A percentile compares a stretch with the other conserved stretches of the same genome.
phyloP scores from a whole-genome alignment of 2,113 vertebrate species.

The Eptesicus fuscus region DNA sequence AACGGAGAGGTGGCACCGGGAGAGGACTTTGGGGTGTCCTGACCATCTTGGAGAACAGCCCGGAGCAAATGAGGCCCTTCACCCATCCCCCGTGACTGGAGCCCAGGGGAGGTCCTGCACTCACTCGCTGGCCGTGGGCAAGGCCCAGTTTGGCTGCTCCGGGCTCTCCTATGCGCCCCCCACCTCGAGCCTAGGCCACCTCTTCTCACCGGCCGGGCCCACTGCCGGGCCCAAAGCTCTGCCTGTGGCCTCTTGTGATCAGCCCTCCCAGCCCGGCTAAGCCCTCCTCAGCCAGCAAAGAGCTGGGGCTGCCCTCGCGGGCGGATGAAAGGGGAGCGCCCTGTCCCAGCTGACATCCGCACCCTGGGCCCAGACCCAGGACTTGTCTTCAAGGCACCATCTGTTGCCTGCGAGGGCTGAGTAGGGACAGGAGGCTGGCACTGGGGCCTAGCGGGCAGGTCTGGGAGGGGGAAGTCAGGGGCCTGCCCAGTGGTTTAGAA shows the following conservation, averaged over 20 bases:
- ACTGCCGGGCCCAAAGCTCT: not conserved
- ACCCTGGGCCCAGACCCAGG: conserved; percentile 44
- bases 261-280: not conserved
- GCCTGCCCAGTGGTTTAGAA: not conserved
- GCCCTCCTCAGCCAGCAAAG: conserved; percentile 57
- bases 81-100: not conserved
- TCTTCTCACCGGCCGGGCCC: not conserved
- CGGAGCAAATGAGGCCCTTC: not conserved
- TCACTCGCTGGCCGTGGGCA: not conserved
- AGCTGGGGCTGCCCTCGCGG: conserved; percentile 49
- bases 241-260: not conserved
- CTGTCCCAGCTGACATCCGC: conserved; percentile 54
- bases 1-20: not conserved
- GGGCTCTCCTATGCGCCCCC: not conserved
- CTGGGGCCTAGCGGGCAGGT: not conserved
- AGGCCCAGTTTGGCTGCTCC: not conserved
- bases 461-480: not conserved
- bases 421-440: conserved; percentile 45
- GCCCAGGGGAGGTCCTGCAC: not conserved
- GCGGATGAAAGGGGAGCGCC: conserved; percentile 52
- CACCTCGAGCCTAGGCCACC: not conserved
- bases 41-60: not conserved
- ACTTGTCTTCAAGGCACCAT: conserved; percentile 59
- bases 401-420: conserved; percentile 46
- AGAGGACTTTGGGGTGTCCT: not conserved